A percentile compares a stretch with the other conserved stretches of the same genome.
These are phyloP conservation scores for Ciona savignyi DNA, from an alignment of 23 tunicate genomes.

Conservation along the genomic window DNA sequence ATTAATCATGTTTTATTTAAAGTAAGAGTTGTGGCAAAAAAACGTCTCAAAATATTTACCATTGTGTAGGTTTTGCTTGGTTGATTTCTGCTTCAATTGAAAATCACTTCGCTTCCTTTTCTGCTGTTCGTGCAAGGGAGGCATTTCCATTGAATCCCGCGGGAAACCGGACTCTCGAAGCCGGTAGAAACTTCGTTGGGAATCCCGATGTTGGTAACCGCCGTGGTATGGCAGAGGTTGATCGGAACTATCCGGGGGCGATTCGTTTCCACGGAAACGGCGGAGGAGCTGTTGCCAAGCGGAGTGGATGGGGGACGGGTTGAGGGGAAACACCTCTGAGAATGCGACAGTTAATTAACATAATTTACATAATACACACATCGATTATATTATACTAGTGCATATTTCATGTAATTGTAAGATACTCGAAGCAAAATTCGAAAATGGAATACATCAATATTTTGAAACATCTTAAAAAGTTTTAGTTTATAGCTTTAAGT, in stretches of 20 bases:
- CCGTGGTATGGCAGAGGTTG: neutral
- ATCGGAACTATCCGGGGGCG: neutral
- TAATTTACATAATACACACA: no score
- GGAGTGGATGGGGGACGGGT: conserved; percentile 7
- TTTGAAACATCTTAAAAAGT: no score
- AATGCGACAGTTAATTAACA: no score
- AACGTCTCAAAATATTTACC: neutral
- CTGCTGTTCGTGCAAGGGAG: neutral
- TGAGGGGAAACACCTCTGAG: neutral
- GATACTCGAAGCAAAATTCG: no score
- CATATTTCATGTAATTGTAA: no score
- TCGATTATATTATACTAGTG: no score
- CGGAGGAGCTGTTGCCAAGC: conserved; percentile 34
- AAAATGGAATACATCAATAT: no score
- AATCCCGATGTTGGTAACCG: neutral
- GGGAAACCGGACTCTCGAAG: neutral
- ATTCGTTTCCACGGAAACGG: conserved; percentile 27
- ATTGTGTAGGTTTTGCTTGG: no score
- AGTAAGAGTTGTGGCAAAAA: no score
- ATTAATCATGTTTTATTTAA: no score
- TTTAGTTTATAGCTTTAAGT: no score
- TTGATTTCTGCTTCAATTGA: no score
- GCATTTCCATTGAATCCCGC: neutral
- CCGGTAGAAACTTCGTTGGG: neutral
- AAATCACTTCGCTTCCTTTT: neutral